phyloP scores from a whole-genome alignment of 2,888 invertebrate genomes.

The Calephelis perditalis region DNA sequence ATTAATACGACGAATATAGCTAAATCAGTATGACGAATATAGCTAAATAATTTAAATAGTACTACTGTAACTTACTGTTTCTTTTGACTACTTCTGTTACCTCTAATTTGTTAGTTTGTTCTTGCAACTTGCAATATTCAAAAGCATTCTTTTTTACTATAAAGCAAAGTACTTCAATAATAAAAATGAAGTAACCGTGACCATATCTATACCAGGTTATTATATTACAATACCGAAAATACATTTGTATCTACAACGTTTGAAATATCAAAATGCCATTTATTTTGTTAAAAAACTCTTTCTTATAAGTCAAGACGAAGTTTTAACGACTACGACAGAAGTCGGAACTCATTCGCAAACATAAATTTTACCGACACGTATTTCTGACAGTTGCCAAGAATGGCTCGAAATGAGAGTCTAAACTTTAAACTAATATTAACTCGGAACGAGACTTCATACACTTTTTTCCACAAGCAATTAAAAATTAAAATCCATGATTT shows the following conservation, averaged over 20 bases:
- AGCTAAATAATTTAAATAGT: no score
- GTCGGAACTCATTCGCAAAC: conserved; percentile 38
- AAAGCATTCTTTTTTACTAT: no score
- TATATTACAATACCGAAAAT: no score
- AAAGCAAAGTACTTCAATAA: no score
- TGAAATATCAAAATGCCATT: conserved; percentile 6
- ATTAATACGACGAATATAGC: no score
- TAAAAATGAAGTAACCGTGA: no score
- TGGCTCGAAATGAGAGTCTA: conserved; percentile 23
- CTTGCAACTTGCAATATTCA: no score
- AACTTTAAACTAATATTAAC: conserved; percentile 26
- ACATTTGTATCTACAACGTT: conserved; percentile 6
- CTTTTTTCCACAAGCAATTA: conserved; percentile 16
- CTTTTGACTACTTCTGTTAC: no score
- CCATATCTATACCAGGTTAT: no score
- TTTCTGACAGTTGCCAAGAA: conserved; percentile 29
- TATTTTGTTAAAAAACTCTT: conserved; percentile 21
- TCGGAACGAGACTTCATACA: conserved; percentile 18
- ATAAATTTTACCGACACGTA: conserved; percentile 42
- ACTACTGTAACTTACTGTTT: no score
- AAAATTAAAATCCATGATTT: conserved; percentile 14
- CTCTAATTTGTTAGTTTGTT: no score
- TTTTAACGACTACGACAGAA: conserved; percentile 42
- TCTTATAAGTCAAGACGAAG: conserved; percentile 33
- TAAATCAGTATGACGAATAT: no score